Conservation (phyloP, 1,140 invertebrate species). For the Bombus sylvicola region DNA sequence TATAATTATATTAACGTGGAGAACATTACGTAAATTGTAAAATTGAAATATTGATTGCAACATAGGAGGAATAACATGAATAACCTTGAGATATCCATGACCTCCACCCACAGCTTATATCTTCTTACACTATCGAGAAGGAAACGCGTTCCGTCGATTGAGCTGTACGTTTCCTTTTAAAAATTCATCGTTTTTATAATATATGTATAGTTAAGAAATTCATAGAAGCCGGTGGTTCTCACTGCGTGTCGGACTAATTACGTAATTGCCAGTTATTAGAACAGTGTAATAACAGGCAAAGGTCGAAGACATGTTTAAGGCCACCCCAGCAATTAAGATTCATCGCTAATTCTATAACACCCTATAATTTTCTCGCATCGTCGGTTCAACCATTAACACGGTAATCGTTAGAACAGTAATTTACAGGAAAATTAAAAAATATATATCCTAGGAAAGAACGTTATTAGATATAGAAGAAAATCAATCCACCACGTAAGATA, state of each 20-base stretch:
- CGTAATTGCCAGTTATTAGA: constrained; percentile 31
- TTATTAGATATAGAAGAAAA: background rate
- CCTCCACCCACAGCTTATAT: background rate
- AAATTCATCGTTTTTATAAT: background rate
- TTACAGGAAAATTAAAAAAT: background rate
- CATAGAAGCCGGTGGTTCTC: constrained; percentile 11
- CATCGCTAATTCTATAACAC: background rate
- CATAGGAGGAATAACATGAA: background rate
- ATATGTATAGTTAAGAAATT: background rate
- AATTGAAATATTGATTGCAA: background rate
- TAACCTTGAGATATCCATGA: background rate
- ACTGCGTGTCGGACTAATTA: constrained; percentile 28
- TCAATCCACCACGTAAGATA: background rate
- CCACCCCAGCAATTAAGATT: constrained; percentile 17
- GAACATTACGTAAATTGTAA: background rate
- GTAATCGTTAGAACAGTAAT: background rate
- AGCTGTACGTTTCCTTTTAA: background rate
- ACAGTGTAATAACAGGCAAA: constrained; percentile 35
- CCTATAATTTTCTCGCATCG: background rate
- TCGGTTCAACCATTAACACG: background rate
- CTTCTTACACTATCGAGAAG: background rate
- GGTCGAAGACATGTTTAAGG: constrained; percentile 40
- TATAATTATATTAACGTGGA: background rate
- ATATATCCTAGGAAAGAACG: background rate
- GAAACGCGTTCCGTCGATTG: background rate